These are phyloP conservation scores for Microcaecilia unicolor DNA, from an alignment of 2,797 vertebrate genomes.

Conservation along the genomic window DNA sequence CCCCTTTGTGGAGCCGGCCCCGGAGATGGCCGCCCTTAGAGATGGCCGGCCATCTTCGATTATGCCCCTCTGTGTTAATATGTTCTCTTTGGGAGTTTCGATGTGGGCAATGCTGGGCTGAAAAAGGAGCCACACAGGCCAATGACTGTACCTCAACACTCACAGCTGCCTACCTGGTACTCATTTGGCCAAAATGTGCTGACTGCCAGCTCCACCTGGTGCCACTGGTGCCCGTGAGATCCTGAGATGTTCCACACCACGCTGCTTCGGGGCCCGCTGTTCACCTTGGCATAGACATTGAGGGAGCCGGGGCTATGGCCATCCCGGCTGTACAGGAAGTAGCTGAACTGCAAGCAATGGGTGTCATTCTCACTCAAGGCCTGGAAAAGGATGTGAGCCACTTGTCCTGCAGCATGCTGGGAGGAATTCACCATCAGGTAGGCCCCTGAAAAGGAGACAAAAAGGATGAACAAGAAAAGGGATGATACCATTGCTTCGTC, in stretches of 20 bases:
- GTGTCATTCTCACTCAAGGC: constrained; percentile 91
- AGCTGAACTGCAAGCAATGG: constrained; percentile 96
- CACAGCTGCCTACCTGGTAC: constrained; percentile 92
- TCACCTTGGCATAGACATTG: constrained; percentile 75
- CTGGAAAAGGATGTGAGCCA: constrained; percentile 76
- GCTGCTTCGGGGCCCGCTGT: constrained; percentile 74
- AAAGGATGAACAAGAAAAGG: background rate
- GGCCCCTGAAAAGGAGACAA: constrained; percentile 57
- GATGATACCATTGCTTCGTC: too few species aligned
- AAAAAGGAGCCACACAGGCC: too few species aligned
- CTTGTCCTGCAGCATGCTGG: constrained; percentile 72
- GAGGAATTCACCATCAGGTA: constrained; percentile 93
- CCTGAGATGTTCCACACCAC: constrained; percentile 81
- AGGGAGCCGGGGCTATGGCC: constrained; percentile 83
- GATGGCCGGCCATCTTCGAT: too few species aligned
- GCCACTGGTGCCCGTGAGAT: constrained; percentile 83
- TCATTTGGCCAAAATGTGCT: constrained; percentile 95
- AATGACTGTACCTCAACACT: too few species aligned
- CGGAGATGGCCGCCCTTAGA: too few species aligned
- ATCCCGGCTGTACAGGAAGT: constrained; percentile 85
- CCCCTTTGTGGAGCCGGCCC: too few species aligned
- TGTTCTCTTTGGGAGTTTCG: too few species aligned
- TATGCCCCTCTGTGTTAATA: too few species aligned
- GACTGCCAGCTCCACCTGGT: constrained; percentile 87
- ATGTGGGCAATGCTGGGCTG: too few species aligned